Evolutionary conservation across 2,888 invertebrate species (phyloP).

Genomic region (Serripes groenlandicus): DNA sequence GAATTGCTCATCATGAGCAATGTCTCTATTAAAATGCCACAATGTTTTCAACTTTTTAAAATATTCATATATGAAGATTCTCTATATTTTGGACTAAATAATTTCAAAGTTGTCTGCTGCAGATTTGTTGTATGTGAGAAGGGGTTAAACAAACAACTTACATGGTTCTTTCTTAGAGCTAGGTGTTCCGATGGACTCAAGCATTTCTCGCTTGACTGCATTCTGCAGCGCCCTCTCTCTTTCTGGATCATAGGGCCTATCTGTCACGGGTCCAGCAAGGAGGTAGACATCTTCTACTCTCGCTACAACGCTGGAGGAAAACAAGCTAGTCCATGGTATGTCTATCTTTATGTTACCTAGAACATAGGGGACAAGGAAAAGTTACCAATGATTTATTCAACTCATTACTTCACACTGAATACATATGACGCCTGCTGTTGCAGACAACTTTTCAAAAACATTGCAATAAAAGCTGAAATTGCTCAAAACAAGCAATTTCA

Average conservation of each 20-base stretch:
- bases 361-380: neutral
- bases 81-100: too few species aligned
- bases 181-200: slow-evolving; percentile 89
- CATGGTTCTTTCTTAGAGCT: slow-evolving; percentile 69
- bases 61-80: too few species aligned
- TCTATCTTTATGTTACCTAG: slow-evolving; percentile 85
- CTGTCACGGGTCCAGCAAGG: slow-evolving; percentile 91
- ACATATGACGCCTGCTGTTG: neutral
- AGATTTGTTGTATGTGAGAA: too few species aligned
- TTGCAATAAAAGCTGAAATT: neutral
- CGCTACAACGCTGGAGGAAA: slow-evolving; percentile 91
- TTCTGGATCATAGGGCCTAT: slow-evolving; percentile 90
- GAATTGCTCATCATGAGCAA: too few species aligned
- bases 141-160: slow-evolving; percentile 44
- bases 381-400: neutral
- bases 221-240: slow-evolving; percentile 91
- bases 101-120: too few species aligned
- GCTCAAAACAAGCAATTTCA: neutral
- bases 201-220: slow-evolving; percentile 91
- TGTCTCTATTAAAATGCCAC: too few species aligned
- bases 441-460: neutral
- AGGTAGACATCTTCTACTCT: slow-evolving; percentile 92
- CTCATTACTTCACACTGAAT: neutral
- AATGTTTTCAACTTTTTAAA: too few species aligned
- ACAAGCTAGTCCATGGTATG: slow-evolving; percentile 93